Evolutionary conservation across 2,113 vertebrate genomes (phyloP).

Genomic region (Ovibos moschatus): DNA sequence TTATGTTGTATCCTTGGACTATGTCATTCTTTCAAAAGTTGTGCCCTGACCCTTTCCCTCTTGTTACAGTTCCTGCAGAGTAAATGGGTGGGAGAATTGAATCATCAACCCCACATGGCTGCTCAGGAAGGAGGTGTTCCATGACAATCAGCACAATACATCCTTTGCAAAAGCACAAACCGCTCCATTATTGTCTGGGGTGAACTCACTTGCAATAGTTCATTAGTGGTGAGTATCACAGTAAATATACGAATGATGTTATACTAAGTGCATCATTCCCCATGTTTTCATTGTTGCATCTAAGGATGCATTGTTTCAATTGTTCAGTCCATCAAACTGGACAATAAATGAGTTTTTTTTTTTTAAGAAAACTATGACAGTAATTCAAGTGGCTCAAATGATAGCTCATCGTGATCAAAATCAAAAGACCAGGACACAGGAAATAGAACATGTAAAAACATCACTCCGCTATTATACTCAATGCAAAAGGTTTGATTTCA

Average conservation of each 20-base stretch:
- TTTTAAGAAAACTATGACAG: background rate
- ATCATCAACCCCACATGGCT: background rate
- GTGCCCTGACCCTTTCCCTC: background rate
- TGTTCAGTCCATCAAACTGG: background rate
- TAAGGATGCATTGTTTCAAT: background rate
- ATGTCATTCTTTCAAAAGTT: background rate
- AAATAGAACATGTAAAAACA: background rate
- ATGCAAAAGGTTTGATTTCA: background rate
- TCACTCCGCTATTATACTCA: background rate
- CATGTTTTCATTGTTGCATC: background rate
- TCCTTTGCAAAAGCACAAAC: constrained; percentile 15
- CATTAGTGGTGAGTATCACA: background rate
- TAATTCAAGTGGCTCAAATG: background rate
- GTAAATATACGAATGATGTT: background rate
- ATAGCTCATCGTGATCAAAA: background rate
- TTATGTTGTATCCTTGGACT: background rate
- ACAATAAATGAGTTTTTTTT: background rate
- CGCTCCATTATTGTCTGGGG: background rate
- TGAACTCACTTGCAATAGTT: background rate
- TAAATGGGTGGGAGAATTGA: background rate
- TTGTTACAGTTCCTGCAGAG: background rate
- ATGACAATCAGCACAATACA: background rate
- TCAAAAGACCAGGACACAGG: background rate
- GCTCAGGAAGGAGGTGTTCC: background rate
- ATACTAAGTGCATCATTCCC: background rate